Percentiles rank a stretch among this genome's conserved stretches.
Conservation (phyloP, 2,888 invertebrate genomes). For the Tenthredo mesomela region DNA sequence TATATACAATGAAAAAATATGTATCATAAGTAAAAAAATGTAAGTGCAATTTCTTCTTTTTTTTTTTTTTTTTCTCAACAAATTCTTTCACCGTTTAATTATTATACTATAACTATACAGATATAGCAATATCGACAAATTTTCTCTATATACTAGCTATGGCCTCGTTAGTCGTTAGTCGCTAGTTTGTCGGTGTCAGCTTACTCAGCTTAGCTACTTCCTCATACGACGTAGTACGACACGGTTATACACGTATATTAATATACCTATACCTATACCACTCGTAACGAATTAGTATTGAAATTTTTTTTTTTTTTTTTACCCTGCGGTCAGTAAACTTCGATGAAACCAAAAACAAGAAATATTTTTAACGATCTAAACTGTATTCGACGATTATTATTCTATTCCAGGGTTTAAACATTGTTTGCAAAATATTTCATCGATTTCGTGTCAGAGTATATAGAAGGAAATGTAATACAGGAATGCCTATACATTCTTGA, state of each 20-base stretch:
- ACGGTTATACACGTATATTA: neutral
- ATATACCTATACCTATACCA: neutral
- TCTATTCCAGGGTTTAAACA: neutral
- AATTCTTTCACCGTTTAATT: neutral
- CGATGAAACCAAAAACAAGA: neutral
- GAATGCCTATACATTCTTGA: neutral
- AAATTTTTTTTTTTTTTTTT: neutral
- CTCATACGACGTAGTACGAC: neutral
- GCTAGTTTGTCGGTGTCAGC: conserved; percentile 38
- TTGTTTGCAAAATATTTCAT: neutral
- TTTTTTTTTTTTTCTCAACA: neutral
- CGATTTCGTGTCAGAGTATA: neutral
- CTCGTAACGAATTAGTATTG: neutral
- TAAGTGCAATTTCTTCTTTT: neutral
- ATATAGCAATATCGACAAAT: conserved; percentile 53
- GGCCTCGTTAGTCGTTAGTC: conserved; percentile 49
- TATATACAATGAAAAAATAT: neutral
- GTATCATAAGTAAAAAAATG: neutral
- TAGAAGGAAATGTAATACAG: neutral
- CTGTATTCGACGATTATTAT: neutral
- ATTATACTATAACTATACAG: neutral
- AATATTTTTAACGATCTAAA: conserved; percentile 12
- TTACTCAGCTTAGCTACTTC: conserved; percentile 44
- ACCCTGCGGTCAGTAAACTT: conserved; percentile 41
- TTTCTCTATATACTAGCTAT: conserved; percentile 38